Evolutionary conservation across 2,797 vertebrate genomes (phyloP), one percentile per base, ranked within the genome.

Genomic region (Sylvilagus floridanus): DNA sequence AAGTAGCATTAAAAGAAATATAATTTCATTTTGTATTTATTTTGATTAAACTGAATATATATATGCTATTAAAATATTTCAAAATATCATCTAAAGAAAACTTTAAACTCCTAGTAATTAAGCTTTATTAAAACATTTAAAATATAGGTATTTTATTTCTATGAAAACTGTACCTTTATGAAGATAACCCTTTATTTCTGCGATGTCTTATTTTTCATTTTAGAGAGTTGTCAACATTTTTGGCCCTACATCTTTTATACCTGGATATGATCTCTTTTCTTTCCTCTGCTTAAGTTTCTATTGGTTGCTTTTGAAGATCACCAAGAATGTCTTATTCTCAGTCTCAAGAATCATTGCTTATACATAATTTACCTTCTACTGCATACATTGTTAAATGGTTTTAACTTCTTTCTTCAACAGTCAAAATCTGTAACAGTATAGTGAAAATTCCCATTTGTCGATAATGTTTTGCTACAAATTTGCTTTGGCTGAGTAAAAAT

Each of bases 11-110:
- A 42, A 42, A 42, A 8, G 7, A 30, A 71, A n/a, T 62, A 69
- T 47, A 8, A 42, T 87, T 89, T 90, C 9, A 82, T 72, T 81
- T 88, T 79, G 22, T 76, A 88, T 85, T 89, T 91, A 76, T 24
- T 91, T 81, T 62, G 1, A 17, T 50, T 60, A 24, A 78, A 50
- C 12, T 65, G 19, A 82, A 73, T 2, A 21, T 82, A 57, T 28
- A 79, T 50, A 75, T 88, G 30, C 32, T 54, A 68, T 24, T 35
- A 84, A 84, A 84, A 62, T 12, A 91, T 85, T 91, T 88, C 12
- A 85, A 84, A 77, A 42, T 92, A 65, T 84, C 60, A 37, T 75
- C 82, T 62, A 88, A 91, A 68, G 6, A 79, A 47, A 82, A 78
- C 63, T 5, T 63, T 28, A 52, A 77, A 57, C 50, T 79, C 9